Conservation (phyloP, 2,888 invertebrate species). For the Patella caerulea region DNA sequence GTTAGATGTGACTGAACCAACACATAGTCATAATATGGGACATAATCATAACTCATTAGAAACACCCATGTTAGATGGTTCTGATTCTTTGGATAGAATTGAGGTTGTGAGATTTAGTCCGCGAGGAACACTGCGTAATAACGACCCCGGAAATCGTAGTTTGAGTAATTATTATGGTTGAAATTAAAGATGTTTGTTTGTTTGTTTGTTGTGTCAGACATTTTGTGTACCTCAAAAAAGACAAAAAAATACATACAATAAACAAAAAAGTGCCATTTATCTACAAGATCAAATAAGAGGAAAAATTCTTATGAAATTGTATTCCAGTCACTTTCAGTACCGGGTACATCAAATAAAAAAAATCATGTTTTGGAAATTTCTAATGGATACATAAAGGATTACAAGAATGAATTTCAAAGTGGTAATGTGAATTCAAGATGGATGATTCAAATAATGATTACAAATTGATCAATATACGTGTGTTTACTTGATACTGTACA, state of each 20-base stretch:
- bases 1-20: slow-evolving; percentile 61
- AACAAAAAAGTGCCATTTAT: slow-evolving; percentile 11
- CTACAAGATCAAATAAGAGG: too few species aligned
- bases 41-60: slow-evolving; percentile 52
- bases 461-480: too few species aligned
- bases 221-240: slow-evolving; percentile 18
- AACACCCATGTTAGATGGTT: slow-evolving; percentile 54
- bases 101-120: slow-evolving; percentile 64
- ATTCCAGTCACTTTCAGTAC: too few species aligned
- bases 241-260: slow-evolving; percentile 25
- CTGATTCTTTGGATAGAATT: slow-evolving; percentile 62
- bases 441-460: too few species aligned
- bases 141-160: slow-evolving; percentile 53
- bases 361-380: neutral
- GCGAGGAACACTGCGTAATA: slow-evolving; percentile 53
- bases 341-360: too few species aligned
- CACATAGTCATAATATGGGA: slow-evolving; percentile 45
- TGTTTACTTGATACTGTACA: too few species aligned
- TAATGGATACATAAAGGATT: neutral
- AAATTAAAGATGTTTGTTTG: slow-evolving; percentile 23
- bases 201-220: slow-evolving; percentile 28
- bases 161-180: slow-evolving; percentile 55
- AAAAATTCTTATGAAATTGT: too few species aligned
- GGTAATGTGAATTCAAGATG: too few species aligned
- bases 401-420: too few species aligned